Percentiles rank a stretch among this genome's conserved stretches.
Evolutionary conservation across 2,888 invertebrate species (phyloP).

Genomic region (Phortica magna): DNA sequence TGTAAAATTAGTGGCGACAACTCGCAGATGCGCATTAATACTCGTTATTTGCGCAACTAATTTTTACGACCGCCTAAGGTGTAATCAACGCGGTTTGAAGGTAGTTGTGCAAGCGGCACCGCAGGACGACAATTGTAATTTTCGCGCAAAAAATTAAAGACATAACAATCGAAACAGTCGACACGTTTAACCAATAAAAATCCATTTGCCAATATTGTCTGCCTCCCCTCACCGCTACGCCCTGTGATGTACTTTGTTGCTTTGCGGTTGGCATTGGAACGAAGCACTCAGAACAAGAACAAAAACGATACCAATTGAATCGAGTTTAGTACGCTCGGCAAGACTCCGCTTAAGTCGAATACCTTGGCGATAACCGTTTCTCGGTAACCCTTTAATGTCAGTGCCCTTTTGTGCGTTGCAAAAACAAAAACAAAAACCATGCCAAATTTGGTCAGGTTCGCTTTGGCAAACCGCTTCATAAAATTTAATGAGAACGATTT

Average conservation of each 20-base stretch:
- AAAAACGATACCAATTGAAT: neutral
- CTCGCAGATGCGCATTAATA: slow-evolving; percentile 65
- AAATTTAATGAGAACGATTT: slow-evolving; percentile 26
- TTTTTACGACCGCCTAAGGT: slow-evolving; percentile 68
- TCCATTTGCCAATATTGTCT: slow-evolving; percentile 12
- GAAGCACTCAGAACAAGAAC: neutral
- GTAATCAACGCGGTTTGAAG: slow-evolving; percentile 56
- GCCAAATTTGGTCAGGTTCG: slow-evolving; percentile 1
- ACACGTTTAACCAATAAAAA: slow-evolving; percentile 34
- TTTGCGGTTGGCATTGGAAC: slow-evolving; percentile 1
- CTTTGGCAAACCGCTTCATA: slow-evolving; percentile 15
- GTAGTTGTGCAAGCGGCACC: too few relatives aligned
- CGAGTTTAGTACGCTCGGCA: neutral
- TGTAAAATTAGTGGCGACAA: slow-evolving; percentile 46
- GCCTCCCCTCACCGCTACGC: neutral
- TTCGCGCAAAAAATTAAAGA: neutral
- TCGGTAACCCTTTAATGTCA: slow-evolving; percentile 9
- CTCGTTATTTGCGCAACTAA: slow-evolving; percentile 67
- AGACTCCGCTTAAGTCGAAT: neutral
- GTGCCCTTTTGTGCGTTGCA: slow-evolving; percentile 4
- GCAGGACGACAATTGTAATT: neutral
- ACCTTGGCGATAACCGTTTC: slow-evolving; percentile 3
- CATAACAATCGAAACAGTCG: slow-evolving; percentile 29
- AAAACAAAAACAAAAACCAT: too few relatives aligned
- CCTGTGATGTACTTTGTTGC: neutral